These are phyloP conservation scores for Tenebrio molitor DNA, from an alignment of 1,140 invertebrate genomes.

Conservation along the genomic window DNA sequence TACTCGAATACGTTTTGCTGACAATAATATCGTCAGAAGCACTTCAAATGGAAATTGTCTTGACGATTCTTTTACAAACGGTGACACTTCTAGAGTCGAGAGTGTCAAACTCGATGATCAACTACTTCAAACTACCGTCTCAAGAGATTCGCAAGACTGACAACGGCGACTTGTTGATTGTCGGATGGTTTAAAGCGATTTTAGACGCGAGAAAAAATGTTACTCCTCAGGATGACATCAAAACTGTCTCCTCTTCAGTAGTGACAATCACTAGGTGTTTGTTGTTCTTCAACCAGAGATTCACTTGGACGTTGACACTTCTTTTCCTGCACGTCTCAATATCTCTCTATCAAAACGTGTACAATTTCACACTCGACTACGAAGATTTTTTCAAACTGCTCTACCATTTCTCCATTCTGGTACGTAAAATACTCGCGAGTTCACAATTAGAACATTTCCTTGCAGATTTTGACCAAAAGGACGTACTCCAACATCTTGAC, in stretches of 20 bases:
- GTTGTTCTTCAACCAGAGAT: no score
- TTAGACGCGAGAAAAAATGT: neutral
- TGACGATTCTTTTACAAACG: neutral
- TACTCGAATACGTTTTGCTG: neutral
- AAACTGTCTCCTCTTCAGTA: neutral
- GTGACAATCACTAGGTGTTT: neutral
- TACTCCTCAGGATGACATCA: neutral
- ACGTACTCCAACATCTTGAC: no score
- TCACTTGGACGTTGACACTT: no score
- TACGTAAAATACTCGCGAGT: no score
- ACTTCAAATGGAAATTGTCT: neutral
- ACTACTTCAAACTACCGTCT: neutral
- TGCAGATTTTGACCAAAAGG: no score
- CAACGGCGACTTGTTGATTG: slow-evolving; percentile 12
- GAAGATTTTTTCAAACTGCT: no score
- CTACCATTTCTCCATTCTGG: no score
- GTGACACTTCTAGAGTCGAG: neutral
- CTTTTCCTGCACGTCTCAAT: no score
- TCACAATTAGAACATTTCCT: no score
- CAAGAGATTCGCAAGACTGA: neutral
- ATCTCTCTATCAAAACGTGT: no score
- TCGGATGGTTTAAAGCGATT: neutral
- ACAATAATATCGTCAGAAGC: neutral
- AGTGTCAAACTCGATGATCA: neutral
- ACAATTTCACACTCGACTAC: no score